Evolutionary conservation across 2,888 invertebrate species (phyloP), one percentile per base, ranked within the genome.

Genomic region (Coleophora flavipennella): DNA sequence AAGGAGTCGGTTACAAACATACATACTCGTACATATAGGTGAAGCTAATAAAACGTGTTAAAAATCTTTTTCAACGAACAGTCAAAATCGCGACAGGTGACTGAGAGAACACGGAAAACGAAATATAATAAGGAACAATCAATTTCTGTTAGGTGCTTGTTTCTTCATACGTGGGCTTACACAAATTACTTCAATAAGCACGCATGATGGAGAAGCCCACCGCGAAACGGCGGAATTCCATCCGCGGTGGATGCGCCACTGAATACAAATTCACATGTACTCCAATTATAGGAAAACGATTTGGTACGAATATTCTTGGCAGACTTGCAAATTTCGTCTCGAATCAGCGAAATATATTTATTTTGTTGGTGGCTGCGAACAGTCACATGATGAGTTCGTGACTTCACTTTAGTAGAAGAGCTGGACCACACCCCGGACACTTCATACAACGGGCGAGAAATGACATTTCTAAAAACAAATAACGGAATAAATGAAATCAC

Each of bases 231-330:
- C 69, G 68, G 62, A 78, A 76, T 78, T 77, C 76, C 79, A 80
- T 78, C 75, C 76, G 68, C 73, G 64, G 70, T 75, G 66, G 78
- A 80, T 79, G 79, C 80, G 79, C 79, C 66, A 73, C 81, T 81
- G 83, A 84, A 84, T 84, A 84, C 83, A 80, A 83, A 84, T 84
- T 81, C 81, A 80, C 75, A 84, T 83, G 81, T 83, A 83, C 80
- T 83, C 83, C 83, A 84, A 84, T 84, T 84, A 84, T 83, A 83
- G 83, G 83, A 84, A 84, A 84, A 84, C 83, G 83, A 84, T 84
- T 83, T 83, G 78, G 72, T 81, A 80, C 73, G 76, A 81, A 84
- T 83, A 81, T 83, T 81, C 81, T 83, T 83, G 83, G 83, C 83
- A 81, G 79, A 84, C 80, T 84, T 84, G 83, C 83, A 84, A 83